These are phyloP conservation scores for Microctonus brassicae DNA, from an alignment of 2,888 invertebrate genomes.

Conservation along the genomic window DNA sequence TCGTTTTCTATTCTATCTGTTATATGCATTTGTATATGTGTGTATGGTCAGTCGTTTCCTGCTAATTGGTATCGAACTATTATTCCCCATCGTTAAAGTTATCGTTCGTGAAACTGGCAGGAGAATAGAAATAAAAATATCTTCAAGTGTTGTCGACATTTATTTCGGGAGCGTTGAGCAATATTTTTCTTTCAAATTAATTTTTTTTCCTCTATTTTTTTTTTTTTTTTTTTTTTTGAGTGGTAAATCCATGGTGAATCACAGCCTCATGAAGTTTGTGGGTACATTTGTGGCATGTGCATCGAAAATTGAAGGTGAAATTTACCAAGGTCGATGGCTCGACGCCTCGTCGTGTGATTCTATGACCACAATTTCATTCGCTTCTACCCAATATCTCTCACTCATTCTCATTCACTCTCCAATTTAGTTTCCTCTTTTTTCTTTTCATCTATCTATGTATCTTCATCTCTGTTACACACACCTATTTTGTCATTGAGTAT, in stretches of 20 bases:
- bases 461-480: conserved; percentile 11
- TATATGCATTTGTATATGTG: too few relatives aligned
- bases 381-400: background rate
- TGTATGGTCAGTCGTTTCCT: conserved; percentile 44
- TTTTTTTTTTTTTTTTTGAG: background rate
- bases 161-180: too few relatives aligned
- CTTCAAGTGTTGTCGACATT: too few relatives aligned
- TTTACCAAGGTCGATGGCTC: conserved; percentile 28
- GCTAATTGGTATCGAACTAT: conserved; percentile 70
- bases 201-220: background rate
- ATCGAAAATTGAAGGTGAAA: background rate
- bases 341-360: conserved; percentile 52
- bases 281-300: background rate
- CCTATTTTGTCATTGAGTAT: background rate
- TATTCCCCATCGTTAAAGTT: conserved; percentile 66
- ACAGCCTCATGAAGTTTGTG: conserved; percentile 23
- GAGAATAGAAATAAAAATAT: background rate
- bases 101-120: conserved; percentile 44
- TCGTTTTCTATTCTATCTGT: conserved; percentile 42
- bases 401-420: too few relatives aligned
- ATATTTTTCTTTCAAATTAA: too few relatives aligned
- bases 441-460: conserved; percentile 20
- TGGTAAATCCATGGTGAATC: background rate
- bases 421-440: background rate
- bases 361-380: conserved; percentile 57